Conservation (phyloP, 2,797 vertebrate species). For the Leptatherina wallacei region DNA sequence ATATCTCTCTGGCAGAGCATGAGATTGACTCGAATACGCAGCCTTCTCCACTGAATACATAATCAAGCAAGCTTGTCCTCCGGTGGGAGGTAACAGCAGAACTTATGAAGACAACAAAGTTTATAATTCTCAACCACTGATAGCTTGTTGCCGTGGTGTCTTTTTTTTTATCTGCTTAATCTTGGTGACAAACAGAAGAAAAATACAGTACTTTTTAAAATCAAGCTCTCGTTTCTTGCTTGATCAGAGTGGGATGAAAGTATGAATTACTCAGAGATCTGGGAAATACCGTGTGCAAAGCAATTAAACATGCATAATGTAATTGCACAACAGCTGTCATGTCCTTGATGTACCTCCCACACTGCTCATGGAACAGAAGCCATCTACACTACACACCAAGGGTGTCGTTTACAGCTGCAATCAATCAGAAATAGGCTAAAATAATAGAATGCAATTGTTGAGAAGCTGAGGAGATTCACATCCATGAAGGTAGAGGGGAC, state of each 20-base stretch:
- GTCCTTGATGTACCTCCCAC: slow-evolving; percentile 35
- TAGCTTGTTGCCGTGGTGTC: slow-evolving; percentile 3
- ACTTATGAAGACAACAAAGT: slow-evolving; percentile 23
- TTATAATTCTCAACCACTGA: slow-evolving; percentile 1
- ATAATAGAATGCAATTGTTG: neutral
- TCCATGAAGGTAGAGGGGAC: neutral
- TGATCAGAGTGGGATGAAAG: slow-evolving; percentile 22
- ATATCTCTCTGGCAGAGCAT: slow-evolving; percentile 71
- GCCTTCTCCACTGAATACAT: slow-evolving; percentile 60
- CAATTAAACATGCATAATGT: slow-evolving; percentile 36
- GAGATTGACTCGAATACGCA: slow-evolving; percentile 74
- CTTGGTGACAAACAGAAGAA: slow-evolving; percentile 13
- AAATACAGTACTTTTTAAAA: slow-evolving; percentile 15
- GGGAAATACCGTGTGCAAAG: slow-evolving; percentile 32
- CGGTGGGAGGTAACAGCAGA: slow-evolving; percentile 27
- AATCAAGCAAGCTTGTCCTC: slow-evolving; percentile 59
- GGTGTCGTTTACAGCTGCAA: neutral
- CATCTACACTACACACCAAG: slow-evolving; percentile 3
- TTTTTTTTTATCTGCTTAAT: neutral
- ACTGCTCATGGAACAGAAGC: slow-evolving; percentile 17
- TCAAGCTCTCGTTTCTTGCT: neutral
- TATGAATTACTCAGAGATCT: slow-evolving; percentile 22
- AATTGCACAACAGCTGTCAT: slow-evolving; percentile 38
- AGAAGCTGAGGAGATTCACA: neutral
- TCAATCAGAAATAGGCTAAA: slow-evolving; percentile 10